phyloP scores from a whole-genome alignment of 2,888 invertebrate species.

The Lycia hirtaria region DNA sequence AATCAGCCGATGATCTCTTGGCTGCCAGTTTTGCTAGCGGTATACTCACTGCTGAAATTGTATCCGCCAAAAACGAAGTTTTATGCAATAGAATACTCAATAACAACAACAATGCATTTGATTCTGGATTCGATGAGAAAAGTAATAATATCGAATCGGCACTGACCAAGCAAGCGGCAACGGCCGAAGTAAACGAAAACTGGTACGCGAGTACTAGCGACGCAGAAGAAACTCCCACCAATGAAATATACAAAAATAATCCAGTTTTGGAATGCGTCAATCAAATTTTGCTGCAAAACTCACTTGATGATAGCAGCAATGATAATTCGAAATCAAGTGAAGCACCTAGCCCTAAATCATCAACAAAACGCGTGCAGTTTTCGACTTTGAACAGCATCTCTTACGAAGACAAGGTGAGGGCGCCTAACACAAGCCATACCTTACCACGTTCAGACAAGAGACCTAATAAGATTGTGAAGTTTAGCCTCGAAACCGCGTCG shows the following conservation, averaged over 20 bases:
- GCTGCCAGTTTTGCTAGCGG: constrained; percentile 60
- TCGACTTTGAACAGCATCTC: constrained; percentile 87
- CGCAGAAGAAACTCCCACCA: constrained; percentile 89
- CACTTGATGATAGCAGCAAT: constrained; percentile 85
- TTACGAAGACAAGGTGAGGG: constrained; percentile 77
- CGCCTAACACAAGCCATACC: constrained; percentile 63
- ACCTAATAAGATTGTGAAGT: constrained; percentile 81
- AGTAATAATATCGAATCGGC: constrained; percentile 68
- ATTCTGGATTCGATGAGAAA: constrained; percentile 62
- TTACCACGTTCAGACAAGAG: constrained; percentile 77
- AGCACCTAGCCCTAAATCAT: constrained; percentile 76
- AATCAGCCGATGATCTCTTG: constrained; percentile 72
- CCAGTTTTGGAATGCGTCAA: constrained; percentile 95
- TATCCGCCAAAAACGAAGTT: constrained; percentile 78
- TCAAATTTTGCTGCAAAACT: constrained; percentile 92
- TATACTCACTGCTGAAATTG: constrained; percentile 65
- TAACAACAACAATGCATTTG: constrained; percentile 62
- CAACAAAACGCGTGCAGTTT: constrained; percentile 86
- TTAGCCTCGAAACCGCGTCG: constrained; percentile 81
- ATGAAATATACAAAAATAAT: constrained; percentile 91
- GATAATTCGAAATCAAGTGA: constrained; percentile 80
- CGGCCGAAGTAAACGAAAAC: constrained; percentile 87
- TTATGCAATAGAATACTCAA: constrained; percentile 71
- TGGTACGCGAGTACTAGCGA: constrained; percentile 93
- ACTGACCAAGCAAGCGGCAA: constrained; percentile 58